A percentile compares a stretch with the other conserved stretches of the same genome.
These are phyloP conservation scores for Aleadryas rufinucha DNA, from an alignment of 2,113 vertebrate genomes.

Conservation along the genomic window DNA sequence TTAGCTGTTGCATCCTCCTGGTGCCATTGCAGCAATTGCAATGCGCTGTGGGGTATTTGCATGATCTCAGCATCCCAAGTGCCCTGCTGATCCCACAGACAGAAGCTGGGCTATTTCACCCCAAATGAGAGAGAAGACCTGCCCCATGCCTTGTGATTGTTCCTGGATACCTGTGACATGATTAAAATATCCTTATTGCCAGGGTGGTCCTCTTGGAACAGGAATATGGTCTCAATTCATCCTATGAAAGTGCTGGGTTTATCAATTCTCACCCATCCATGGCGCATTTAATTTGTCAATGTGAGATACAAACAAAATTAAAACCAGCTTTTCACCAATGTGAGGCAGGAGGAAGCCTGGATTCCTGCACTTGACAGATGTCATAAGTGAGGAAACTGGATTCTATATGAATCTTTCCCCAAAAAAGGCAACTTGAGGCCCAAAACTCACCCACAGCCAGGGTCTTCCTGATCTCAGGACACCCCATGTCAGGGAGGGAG, in stretches of 20 bases:
- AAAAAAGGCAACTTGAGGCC: background rate
- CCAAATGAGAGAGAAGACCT: background rate
- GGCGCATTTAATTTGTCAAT: background rate
- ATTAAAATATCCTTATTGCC: background rate
- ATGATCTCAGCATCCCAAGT: background rate
- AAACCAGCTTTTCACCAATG: background rate
- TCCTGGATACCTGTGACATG: fast-evolving
- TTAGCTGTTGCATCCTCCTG: background rate
- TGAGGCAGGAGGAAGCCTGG: background rate
- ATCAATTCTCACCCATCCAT: background rate
- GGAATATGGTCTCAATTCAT: background rate
- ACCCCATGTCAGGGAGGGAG: background rate
- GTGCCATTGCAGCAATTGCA: background rate
- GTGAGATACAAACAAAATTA: background rate
- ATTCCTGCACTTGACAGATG: background rate
- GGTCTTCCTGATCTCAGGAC: background rate
- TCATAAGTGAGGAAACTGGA: background rate
- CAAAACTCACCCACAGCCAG: background rate
- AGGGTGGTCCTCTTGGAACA: background rate
- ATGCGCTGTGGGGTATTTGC: fast-evolving
- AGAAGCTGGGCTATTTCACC: background rate
- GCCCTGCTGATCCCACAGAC: background rate
- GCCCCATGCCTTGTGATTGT: background rate
- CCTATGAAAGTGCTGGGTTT: background rate
- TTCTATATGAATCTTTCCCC: background rate